Conservation (phyloP, 2,888 invertebrate genomes). For the Branchipolynoe longqiensis region DNA sequence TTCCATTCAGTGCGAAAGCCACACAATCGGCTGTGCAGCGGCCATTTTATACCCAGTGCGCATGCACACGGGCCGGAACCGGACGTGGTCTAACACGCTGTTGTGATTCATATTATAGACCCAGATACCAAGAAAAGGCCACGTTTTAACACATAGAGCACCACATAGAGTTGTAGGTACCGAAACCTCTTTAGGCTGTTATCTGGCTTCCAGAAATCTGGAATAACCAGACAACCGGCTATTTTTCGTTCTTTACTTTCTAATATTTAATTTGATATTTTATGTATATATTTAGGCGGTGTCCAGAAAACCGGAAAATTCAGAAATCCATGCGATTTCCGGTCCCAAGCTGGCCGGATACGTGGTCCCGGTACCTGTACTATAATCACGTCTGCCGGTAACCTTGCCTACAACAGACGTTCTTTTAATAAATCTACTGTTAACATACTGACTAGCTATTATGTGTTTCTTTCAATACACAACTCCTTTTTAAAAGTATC, state of each 20-base stretch:
- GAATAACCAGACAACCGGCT: too few relatives aligned
- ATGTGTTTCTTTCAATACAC: too few relatives aligned
- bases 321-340: too few relatives aligned
- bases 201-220: too few relatives aligned
- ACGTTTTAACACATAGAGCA: too few relatives aligned
- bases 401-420: not conserved
- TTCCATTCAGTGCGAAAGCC: constrained; percentile 3
- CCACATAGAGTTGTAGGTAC: too few relatives aligned
- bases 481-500: not conserved
- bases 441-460: not conserved
- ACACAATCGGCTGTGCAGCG: not conserved
- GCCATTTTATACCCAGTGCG: constrained; percentile 28
- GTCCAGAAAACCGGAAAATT: too few relatives aligned
- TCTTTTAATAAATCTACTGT: not conserved
- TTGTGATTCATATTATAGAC: not conserved
- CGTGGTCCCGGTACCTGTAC: too few relatives aligned
- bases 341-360: too few relatives aligned
- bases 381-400: too few relatives aligned
- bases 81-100: constrained; percentile 20
- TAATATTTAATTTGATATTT: not conserved
- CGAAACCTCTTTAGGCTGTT: too few relatives aligned
- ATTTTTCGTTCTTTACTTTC: not conserved
- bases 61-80: constrained; percentile 19
- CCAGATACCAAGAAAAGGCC: not conserved
- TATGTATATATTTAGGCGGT: too few relatives aligned